Conservation (phyloP, 1,140 invertebrate species). For the Cydia amplana region DNA sequence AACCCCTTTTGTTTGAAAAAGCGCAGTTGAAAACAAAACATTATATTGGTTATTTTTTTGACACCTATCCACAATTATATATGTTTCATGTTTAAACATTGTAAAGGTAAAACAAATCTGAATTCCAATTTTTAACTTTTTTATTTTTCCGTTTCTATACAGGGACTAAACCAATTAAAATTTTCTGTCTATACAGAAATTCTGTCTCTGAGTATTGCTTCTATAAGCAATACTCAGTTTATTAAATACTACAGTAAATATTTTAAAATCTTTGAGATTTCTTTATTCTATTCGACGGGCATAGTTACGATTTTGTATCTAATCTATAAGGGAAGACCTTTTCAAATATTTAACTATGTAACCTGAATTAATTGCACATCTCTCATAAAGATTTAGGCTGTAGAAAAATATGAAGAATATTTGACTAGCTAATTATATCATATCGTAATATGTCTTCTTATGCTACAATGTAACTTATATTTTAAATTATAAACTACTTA, state of each 20-base stretch:
- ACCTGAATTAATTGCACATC: conserved; percentile 47
- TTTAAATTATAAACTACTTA: conserved; percentile 19
- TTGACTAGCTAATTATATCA: conserved; percentile 57
- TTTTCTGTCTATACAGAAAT: too few species aligned
- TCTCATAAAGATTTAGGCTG: conserved; percentile 43
- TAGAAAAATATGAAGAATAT: conserved; percentile 72
- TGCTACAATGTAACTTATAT: background rate
- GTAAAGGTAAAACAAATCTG: too few species aligned
- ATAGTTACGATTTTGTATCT: background rate
- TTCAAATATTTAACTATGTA: conserved; percentile 27
- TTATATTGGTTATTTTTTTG: too few species aligned
- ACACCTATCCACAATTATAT: too few species aligned
- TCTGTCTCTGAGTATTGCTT: too few species aligned
- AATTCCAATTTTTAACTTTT: too few species aligned
- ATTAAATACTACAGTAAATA: background rate
- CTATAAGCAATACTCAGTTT: background rate
- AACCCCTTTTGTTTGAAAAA: too few species aligned
- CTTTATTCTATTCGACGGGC: background rate
- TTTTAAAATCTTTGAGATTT: conserved; percentile 11
- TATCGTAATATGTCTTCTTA: conserved; percentile 15
- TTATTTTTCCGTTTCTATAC: background rate
- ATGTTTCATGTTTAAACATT: too few species aligned
- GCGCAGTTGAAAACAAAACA: too few species aligned
- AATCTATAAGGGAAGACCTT: conserved; percentile 31
- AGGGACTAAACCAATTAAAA: background rate